Percentiles rank a stretch among this genome's conserved stretches.
These are phyloP conservation scores for Epinephelus lanceolatus DNA, from an alignment of 2,113 vertebrate genomes.

Conservation along the genomic window DNA sequence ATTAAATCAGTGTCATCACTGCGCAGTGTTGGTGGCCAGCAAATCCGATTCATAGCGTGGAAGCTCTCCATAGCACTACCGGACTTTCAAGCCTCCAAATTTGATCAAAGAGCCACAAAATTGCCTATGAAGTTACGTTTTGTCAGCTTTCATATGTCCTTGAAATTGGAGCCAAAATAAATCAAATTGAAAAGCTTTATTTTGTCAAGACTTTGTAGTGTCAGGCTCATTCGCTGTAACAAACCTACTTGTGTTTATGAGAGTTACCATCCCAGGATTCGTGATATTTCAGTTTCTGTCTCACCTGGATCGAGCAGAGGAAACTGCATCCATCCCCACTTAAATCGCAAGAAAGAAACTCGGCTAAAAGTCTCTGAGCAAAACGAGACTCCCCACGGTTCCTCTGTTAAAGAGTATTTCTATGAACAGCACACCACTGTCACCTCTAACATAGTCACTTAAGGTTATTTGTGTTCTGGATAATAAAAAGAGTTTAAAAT, in stretches of 20 bases:
- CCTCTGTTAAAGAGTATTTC: constrained; percentile 1
- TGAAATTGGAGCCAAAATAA: constrained; percentile 17
- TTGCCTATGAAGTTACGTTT: neutral
- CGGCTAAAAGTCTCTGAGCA: constrained; percentile 12
- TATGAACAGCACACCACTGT: constrained; percentile 10
- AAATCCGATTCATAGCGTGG: neutral
- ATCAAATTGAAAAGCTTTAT: constrained; percentile 32
- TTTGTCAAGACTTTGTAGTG: constrained; percentile 8
- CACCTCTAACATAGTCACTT: constrained; percentile 2
- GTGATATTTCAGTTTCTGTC: constrained; percentile 21
- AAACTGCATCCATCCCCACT: neutral
- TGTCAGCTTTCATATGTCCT: constrained; percentile 11
- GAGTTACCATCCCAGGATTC: neutral
- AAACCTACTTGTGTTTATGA: neutral
- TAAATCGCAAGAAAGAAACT: constrained; percentile 1
- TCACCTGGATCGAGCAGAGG: constrained; percentile 10
- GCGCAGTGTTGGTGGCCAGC: neutral
- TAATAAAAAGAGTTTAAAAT: constrained; percentile 38
- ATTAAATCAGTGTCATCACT: constrained; percentile 2
- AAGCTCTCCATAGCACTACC: neutral
- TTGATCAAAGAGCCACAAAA: constrained; percentile 46
- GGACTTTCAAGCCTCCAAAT: constrained; percentile 5
- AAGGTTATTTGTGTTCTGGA: constrained; percentile 2
- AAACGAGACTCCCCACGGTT: constrained; percentile 2
- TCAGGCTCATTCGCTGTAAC: constrained; percentile 4